Base-by-base conservation (phyloP, 2,113 vertebrate genomes). In the Dolichotis patagonum region DNA sequence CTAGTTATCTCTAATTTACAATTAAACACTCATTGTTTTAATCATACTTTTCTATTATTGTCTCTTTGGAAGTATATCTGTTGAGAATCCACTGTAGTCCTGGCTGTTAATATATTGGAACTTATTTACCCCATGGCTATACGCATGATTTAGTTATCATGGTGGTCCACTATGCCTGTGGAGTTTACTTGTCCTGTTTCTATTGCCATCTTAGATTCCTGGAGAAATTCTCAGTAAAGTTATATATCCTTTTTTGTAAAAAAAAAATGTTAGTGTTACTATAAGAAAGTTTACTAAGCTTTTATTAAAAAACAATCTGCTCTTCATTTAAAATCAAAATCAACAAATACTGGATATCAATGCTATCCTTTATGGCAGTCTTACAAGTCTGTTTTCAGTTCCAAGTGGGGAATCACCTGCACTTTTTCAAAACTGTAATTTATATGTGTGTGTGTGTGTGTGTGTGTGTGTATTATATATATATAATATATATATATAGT, bases 271-370 rank as follows among this genome's bases (percentile, higher is more conserved):
- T 83, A 69, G 49, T 54, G 9, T 46, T 4, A 52, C 80, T 38
- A 71, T 86, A 24, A 81, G 41, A 94, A 92, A 73, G 14, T 92
- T 92, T 85, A 58, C 54, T 90, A 43, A 88, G 24, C 16, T 96
- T 96, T 60, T 67, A 41, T 78, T 65, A 86, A 80, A 49, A 67
- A 85, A 41, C 49, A 17, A 41, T 62, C 52, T 89, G 56, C 26
- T 85, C 32, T 85, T 62, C n/a, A 86, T 12, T 83, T 95, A 87
- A 95, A 94, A 78, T 95, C 9, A 89, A 3, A 95, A 52, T 93
- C 41, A 91, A 56, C 85, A 86, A 95, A 85, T 89, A 78, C 17
- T 89, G 80, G 91, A 67, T 91, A 52, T 67, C 20, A 38, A 5
- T 82, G 13, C 22, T 89, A 17, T 96, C 77, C 77, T 95, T 93